Percentiles rank a stretch among this genome's conserved stretches.
Evolutionary conservation across 2,797 vertebrate species (phyloP).

Genomic region (Acanthopagrus latus): DNA sequence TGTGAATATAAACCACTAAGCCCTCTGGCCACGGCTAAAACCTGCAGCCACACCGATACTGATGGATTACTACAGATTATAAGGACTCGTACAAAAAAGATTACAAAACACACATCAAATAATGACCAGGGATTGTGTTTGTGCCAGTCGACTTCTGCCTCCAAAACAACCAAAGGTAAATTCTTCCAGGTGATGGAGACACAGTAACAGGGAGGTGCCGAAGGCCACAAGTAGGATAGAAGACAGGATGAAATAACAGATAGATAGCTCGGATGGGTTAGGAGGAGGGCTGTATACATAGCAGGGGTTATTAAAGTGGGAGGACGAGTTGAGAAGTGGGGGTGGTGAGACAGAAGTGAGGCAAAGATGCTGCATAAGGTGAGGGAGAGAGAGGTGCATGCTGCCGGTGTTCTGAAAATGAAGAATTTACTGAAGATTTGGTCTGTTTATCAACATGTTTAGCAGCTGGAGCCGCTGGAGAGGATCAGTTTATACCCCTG

Average conservation of each 20-base stretch:
- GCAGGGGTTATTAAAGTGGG: neutral
- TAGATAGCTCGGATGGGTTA: neutral
- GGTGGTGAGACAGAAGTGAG: neutral
- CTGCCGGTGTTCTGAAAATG: no score
- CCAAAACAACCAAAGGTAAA: neutral
- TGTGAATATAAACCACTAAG: conserved; percentile 54
- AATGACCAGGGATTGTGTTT: conserved; percentile 13
- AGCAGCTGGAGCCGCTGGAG: conserved; percentile 10
- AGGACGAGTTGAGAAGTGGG: neutral
- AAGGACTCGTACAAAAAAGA: conserved; percentile 28
- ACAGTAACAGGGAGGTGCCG: neutral
- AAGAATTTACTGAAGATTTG: neutral
- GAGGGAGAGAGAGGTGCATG: no score
- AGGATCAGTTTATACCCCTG: neutral
- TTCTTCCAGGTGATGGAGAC: neutral
- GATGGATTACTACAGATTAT: conserved; percentile 74
- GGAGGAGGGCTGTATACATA: neutral
- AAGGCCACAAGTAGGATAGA: neutral
- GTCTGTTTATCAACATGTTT: neutral
- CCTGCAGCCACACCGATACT: conserved; percentile 39
- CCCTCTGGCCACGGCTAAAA: conserved; percentile 25
- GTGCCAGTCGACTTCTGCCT: neutral
- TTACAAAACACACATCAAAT: conserved; percentile 26
- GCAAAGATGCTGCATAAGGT: neutral
- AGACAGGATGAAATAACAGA: neutral